Base-by-base conservation (phyloP, 2,113 vertebrate genomes). In the Alexandromys fortis region DNA sequence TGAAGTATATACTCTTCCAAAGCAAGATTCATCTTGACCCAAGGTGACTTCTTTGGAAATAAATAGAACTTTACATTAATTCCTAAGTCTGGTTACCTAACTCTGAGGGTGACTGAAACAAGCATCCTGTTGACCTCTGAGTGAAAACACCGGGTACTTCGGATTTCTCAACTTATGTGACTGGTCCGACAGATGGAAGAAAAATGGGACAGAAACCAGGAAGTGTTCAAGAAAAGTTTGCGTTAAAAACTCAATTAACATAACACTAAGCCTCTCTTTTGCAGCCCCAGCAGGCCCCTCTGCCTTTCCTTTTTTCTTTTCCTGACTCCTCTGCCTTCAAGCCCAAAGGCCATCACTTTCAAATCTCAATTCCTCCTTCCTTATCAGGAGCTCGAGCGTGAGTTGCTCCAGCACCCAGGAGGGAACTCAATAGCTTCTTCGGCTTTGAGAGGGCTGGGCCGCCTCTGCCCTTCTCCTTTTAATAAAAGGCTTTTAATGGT, bases 401-500 rank as follows among this genome's bases (percentile, higher is more conserved):
- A 92, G 83, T 35, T 9, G 81, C 79, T 49, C 8, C 72, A n/a
- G 14, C 1, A 33, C 42, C 42, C 85, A 4, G 45, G 49, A 58
- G 83, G 55, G 16, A 52, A 45, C 86, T 52, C 82, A 86, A 47
- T 38, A n/a, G 49, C 85, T 87, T 86, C 85, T 91, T 86, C 81
- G 94, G 89, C 94, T 94, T 92, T 72, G 91, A 96, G 85, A 91
- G 63, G 75, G 33, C 67, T 78, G 93, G 58, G 6, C 35, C 1
- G 3, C 38, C 52, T 49, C 45, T 65, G 21, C 26, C 11, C 2
- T 33, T 22, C 70, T 96, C 30, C 88, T 90, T 96, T 97, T 89
- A 83, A 94, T 94, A 96, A 96, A 94, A 55, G 87, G 55, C 95
- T 94, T 97, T 95, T 94, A 82, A 86, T 83, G 73, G 83, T 67